phyloP scores from a whole-genome alignment of 2,797 vertebrate species.

The Gadopsis bispinosus region DNA sequence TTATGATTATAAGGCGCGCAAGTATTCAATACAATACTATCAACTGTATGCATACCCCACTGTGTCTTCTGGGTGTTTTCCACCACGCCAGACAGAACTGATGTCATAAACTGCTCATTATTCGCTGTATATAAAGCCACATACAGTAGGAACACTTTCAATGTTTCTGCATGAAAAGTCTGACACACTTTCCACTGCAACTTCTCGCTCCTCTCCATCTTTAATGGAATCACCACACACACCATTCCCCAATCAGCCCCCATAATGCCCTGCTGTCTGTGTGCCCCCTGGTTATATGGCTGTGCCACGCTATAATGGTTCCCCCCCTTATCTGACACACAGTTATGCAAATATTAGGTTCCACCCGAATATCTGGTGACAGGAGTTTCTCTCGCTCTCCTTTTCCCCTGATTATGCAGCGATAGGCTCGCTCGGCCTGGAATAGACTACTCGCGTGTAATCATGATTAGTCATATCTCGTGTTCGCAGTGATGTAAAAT shows the following conservation, averaged over 20 bases:
- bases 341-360: conserved; percentile 83
- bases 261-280: conserved; percentile 71
- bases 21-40: conserved; percentile 68
- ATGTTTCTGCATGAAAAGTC: conserved; percentile 65
- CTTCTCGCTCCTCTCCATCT: conserved; percentile 65
- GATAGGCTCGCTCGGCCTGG: conserved; percentile 73
- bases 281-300: conserved; percentile 75
- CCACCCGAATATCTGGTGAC: conserved; percentile 75
- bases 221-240: conserved; percentile 72
- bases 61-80: conserved; percentile 58
- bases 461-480: conserved; percentile 79
- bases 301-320: conserved; percentile 73
- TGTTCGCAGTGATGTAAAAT: conserved; percentile 72
- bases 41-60: conserved; percentile 58
- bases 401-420: conserved; percentile 65
- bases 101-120: conserved; percentile 68
- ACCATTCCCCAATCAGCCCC: conserved; percentile 69
- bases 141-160: conserved; percentile 48
- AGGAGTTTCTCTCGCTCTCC: conserved; percentile 68
- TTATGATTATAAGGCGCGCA: conserved; percentile 68
- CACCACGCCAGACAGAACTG: conserved; percentile 47
- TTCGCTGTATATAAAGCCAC: conserved; percentile 49
- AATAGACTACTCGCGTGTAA: conserved; percentile 71
- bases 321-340: conserved; percentile 76
- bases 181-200: conserved; percentile 57